A percentile compares a stretch with the other conserved stretches of the same genome.
Evolutionary conservation across 2,888 invertebrate genomes (phyloP).

Genomic region (Ennomos quercinarius): DNA sequence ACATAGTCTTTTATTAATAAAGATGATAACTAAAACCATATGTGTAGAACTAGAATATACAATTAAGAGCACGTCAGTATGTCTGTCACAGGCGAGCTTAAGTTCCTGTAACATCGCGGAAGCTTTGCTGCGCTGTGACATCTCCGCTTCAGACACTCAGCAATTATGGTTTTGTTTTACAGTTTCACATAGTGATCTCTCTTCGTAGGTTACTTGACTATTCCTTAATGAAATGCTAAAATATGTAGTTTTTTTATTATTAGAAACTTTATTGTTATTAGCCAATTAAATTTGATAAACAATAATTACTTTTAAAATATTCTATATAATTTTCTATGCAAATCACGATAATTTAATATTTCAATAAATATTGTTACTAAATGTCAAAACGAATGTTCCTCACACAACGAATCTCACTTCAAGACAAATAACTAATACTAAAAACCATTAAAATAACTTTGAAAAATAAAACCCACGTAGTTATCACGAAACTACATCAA

Average conservation of each 20-base stretch:
- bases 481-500: slow-evolving; percentile 52
- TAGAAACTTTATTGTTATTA: slow-evolving; percentile 9
- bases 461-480: slow-evolving; percentile 41
- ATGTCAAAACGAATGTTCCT: slow-evolving; percentile 10
- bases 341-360: slow-evolving; percentile 6
- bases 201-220: too few relatives aligned
- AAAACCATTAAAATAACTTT: slow-evolving; percentile 39
- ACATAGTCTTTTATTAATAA: neutral
- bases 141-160: neutral
- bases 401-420: slow-evolving; percentile 25
- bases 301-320: slow-evolving; percentile 6
- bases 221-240: too few relatives aligned
- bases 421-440: slow-evolving; percentile 32
- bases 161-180: slow-evolving; percentile 4
- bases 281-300: slow-evolving; percentile 7
- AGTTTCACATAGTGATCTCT: too few relatives aligned
- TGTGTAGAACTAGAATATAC: neutral
- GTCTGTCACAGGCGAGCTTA: slow-evolving; percentile 18
- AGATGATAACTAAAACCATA: neutral
- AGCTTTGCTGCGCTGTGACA: slow-evolving; percentile 11
- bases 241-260: too few relatives aligned
- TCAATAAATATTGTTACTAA: too few relatives aligned
- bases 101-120: slow-evolving; percentile 15
- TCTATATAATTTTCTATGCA: slow-evolving; percentile 8
- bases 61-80: slow-evolving; percentile 14